Base-by-base conservation (phyloP, 2,888 invertebrate species). In the Agonum fuliginosum region DNA sequence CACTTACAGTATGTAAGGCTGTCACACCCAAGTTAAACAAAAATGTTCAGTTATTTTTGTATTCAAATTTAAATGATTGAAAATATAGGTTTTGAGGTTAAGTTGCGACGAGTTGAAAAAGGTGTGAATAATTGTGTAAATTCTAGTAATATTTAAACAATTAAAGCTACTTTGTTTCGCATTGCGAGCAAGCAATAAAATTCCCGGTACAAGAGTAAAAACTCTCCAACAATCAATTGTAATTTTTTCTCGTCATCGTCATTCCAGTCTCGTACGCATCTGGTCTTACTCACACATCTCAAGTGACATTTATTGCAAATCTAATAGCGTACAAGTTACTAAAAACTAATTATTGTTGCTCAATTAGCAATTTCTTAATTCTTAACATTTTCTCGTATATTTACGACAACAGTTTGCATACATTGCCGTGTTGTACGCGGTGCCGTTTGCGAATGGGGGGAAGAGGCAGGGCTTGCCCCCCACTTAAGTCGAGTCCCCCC, bases 331-430 rank as follows among this genome's bases (percentile, higher is more conserved):
- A 75, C 75, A 75, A 67, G 67, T 75, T 67, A 75, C 75, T 75
- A 75, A 75, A 75, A 77, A 77, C 78, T 80, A 80, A 81, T 81
- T 81, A 81, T 81, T 79, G 76, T 78, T 80, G 80, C 79, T 80
- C 81, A 82, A 82, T 82, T 82, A 82, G 81, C 79, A 79, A 78
- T 78, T 80, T 79, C 78, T 80, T 79, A 79, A 81, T 81, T 81
- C 80, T 79, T 79, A 79, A 74, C 78, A 79, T 80, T 78, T 78
- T 75, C 78, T 76, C 69, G 65, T 62, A 75, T 79, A 79, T 80
- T 80, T 81, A 81, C 78, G 79, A 62, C 79, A 22, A 37, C 69
- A 34, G 77, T 77, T 77, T 77, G 77, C 77, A 77, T 77, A 77
- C 70, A 70, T 77, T 77, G 70, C 58, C 17, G 46, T 17, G 46